Evolutionary conservation across 30 jellyfish, hydroid and myxozoan species (phyloP), one percentile per base, ranked within the genome.

Genomic region (Pelagia noctiluca): DNA sequence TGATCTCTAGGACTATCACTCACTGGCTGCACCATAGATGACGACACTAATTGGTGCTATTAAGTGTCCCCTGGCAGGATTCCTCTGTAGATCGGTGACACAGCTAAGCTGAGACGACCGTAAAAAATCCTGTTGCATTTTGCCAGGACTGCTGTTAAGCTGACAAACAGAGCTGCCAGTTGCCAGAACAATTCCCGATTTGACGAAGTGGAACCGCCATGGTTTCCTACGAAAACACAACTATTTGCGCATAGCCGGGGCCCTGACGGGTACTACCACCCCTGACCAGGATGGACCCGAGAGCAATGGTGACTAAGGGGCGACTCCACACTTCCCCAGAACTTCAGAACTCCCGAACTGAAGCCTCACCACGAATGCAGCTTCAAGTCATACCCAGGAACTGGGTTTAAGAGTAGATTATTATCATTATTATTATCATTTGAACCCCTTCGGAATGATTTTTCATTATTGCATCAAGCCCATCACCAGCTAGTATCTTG

Each of bases 11-110:
- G 49, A 29, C 30, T 46, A 33, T 0, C n/a, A 77, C 62, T 63
- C 35, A 63, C 80, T 77, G 84, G 95, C 84, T 75, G 78, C 89
- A 16, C 90, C 89, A 53, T 52, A 66, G 78, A 53, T 73, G 95
- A 85, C 85, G 85, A 49, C 95, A 75, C 80, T 54, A 66, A 33
- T 25, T 63, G 90, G 95, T 42, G 90, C 78, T 36, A 37, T 33
- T 18, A 37, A 63, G 78, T 75, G 95, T 85, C 90, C 90, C 90
- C 38, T 75, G 89, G 95, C 90, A 85, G 89, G 75, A 75, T 2
- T 23, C 61, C 65, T 57, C 78, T 26, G 79, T 85, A 23, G 67
- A 5, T 63, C 85, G 62, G 95, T 79, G 95, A 85, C 95, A 75
- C 75, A 73, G 90, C 90, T 21, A 21, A 85, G 89, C 84, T 73